Base-by-base conservation (phyloP, 2,888 invertebrate species). In the Dynastes grantii region DNA sequence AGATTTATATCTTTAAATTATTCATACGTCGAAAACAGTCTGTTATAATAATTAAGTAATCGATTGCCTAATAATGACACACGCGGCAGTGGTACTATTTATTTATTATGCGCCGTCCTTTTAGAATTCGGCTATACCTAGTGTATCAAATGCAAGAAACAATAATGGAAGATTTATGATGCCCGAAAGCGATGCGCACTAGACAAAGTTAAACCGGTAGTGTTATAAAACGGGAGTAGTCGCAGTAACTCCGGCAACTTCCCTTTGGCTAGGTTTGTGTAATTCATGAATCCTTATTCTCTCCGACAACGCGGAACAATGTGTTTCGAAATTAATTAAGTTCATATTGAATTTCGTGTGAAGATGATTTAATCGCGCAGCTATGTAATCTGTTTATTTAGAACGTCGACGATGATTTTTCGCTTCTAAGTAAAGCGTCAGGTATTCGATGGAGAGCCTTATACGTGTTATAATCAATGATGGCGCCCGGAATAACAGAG, bases 241-340 rank as follows among this genome's bases (percentile, higher is more conserved):
- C 73, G 78, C 64, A 65, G 73, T 73, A 78, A 73, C 65, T 78
- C 78, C 78, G 78, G 78, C 78, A 78, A 75, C 78, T 78, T 73
- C 78, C 78, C 78, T 78, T 64, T 63, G 65, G 78, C 78, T 73
- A 78, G 51, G 65, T 78, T 73, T 65, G 63, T 73, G 64, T 78
- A 73, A 78, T 75, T 65, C 78, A 78, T 73, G 78, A 65, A 75
- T 75, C 61, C 73, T 75, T 68, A 49, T 68, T 27, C 55, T 55
- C 55, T 55, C 55, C 55, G n/a, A 55, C 55, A 55, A 55, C 51
- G 5, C 51, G 51, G 73, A 75, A 75, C 61, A 75, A 75, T 61
- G 73, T 75, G 73, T 63, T 75, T 75, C 73, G 61, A 75, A 75
- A 75, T 75, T 75, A 75, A 75, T 75, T 75, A 75, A 63, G 61